Percentiles rank a stretch among this genome's conserved stretches.
Conservation (phyloP, 64 coral and sea anemone genomes). For the Astreopora myriophthalma region DNA sequence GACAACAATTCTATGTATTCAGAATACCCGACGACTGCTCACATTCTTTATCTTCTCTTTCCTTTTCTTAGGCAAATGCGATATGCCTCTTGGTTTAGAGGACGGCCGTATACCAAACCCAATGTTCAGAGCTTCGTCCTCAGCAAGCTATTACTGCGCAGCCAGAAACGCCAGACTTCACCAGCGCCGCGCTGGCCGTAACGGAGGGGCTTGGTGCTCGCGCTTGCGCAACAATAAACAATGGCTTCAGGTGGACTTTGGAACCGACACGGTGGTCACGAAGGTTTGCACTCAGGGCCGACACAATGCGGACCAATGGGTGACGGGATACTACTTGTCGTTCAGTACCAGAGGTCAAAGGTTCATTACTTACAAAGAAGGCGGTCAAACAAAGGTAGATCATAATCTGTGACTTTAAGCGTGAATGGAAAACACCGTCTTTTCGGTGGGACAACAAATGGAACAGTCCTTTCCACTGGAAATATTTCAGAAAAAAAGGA, state of each 20-base stretch:
- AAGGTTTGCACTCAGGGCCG: slow-evolving; percentile 57
- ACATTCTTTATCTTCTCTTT: neutral
- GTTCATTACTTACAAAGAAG: slow-evolving; percentile 56
- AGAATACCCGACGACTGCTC: too few relatives aligned
- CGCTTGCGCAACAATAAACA: slow-evolving; percentile 33
- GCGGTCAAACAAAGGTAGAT: slow-evolving; percentile 26
- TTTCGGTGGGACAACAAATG: too few relatives aligned
- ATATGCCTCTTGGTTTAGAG: slow-evolving; percentile 57
- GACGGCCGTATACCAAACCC: slow-evolving; percentile 18
- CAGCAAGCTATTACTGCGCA: neutral
- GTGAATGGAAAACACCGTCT: too few relatives aligned
- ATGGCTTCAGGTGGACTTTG: slow-evolving; percentile 69
- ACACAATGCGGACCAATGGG: slow-evolving; percentile 70
- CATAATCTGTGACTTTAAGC: too few relatives aligned
- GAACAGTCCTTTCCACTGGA: too few relatives aligned
- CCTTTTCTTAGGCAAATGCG: slow-evolving; percentile 39
- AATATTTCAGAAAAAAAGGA: neutral
- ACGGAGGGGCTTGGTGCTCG: slow-evolving; percentile 59
- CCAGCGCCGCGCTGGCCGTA: slow-evolving; percentile 22
- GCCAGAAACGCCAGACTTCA: slow-evolving; percentile 42
- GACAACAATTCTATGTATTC: too few relatives aligned
- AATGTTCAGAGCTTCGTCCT: slow-evolving; percentile 45
- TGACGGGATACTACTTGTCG: slow-evolving; percentile 56
- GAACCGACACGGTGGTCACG: slow-evolving; percentile 24
- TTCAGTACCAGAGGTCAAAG: slow-evolving; percentile 45